Evolutionary conservation across 2,888 invertebrate genomes (phyloP).

Genomic region (Neoscelio sp.): DNA sequence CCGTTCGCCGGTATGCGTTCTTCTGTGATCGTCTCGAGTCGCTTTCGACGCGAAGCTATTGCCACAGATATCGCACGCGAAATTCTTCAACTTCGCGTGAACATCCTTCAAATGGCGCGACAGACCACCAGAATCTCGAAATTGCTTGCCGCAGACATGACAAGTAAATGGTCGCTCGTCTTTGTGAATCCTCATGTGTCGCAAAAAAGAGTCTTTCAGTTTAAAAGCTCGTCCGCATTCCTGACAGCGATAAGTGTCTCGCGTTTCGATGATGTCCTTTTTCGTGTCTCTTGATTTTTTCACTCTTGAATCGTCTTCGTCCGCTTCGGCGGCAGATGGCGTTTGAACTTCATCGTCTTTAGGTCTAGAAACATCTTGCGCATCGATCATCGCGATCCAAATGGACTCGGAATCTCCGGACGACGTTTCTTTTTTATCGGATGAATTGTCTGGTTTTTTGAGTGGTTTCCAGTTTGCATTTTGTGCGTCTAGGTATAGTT

Average conservation of each 20-base stretch:
- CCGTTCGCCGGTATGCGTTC: conserved; percentile 81
- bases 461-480: conserved; percentile 74
- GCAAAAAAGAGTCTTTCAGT: conserved; percentile 84
- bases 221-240: conserved; percentile 84
- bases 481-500: conserved; percentile 75
- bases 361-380: not conserved
- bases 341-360: not conserved
- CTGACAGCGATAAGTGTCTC: conserved; percentile 82
- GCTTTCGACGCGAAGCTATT: conserved; percentile 80
- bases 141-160: conserved; percentile 82
- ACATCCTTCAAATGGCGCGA: conserved; percentile 81
- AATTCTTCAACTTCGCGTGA: conserved; percentile 80
- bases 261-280: not conserved
- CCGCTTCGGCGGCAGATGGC: too few species aligned
- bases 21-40: conserved; percentile 81
- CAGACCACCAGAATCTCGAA: conserved; percentile 80
- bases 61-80: conserved; percentile 79
- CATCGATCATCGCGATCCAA: conserved; percentile 66
- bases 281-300: not conserved
- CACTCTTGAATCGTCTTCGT: too few species aligned
- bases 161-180: conserved; percentile 82
- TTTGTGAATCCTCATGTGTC: conserved; percentile 83
- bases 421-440: conserved; percentile 30
- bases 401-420: conserved; percentile 68
- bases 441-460: conserved; percentile 63